A percentile compares a stretch with the other conserved stretches of the same genome.
Evolutionary conservation across 1,140 invertebrate species (phyloP).

Genomic region (Aphelenchoides fujianensis): DNA sequence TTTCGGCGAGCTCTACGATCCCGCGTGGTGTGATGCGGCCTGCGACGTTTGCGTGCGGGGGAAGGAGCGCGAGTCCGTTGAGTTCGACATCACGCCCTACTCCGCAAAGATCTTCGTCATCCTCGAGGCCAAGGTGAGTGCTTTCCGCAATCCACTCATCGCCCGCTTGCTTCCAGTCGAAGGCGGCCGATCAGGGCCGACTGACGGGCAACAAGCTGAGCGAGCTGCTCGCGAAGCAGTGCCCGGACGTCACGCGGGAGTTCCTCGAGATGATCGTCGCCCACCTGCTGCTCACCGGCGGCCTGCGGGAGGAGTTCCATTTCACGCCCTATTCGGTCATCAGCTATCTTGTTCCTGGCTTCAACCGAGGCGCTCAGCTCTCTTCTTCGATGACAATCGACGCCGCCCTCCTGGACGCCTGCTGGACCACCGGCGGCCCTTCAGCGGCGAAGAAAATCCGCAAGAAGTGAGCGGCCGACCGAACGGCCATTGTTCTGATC

Average conservation of each 20-base stretch:
- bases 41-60: slow-evolving; percentile 76
- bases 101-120: not conserved
- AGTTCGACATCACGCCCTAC: slow-evolving; percentile 12
- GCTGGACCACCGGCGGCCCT: not conserved
- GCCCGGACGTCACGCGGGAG: not conserved
- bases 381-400: slow-evolving; percentile 7
- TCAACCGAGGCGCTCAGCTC: not conserved
- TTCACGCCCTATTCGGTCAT: slow-evolving; percentile 74
- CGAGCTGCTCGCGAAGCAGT: slow-evolving; percentile 56
- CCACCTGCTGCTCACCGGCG: slow-evolving; percentile 72
- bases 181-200: slow-evolving; percentile 39
- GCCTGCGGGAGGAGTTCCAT: slow-evolving; percentile 81
- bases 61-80: not conserved
- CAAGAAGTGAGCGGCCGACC: not conserved
- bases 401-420: not conserved
- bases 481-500: not conserved
- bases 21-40: slow-evolving; percentile 73
- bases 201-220: slow-evolving; percentile 72
- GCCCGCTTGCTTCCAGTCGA: slow-evolving; percentile 9
- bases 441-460: not conserved
- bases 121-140: not conserved
- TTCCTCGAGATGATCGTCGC: slow-evolving; percentile 73
- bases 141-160: not conserved
- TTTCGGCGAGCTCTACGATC: slow-evolving; percentile 45
- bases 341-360: slow-evolving; percentile 59